Conservation (phyloP, 2,113 vertebrate genomes). For the Pagrus major region DNA sequence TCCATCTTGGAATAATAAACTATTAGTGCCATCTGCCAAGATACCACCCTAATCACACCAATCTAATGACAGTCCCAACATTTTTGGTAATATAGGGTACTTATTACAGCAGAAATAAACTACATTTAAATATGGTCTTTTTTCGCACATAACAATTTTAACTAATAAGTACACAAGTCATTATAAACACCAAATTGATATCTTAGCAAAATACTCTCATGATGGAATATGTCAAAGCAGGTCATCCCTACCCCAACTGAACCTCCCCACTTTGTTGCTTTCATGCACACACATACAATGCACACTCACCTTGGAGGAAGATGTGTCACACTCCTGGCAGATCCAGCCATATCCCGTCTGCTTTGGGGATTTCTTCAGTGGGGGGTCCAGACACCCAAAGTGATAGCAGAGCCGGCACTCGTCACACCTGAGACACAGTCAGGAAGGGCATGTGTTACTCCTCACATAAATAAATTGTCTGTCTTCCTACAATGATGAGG, state of each 20-base stretch:
- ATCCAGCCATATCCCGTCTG: conserved; percentile 99
- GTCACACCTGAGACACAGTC: conserved; percentile 90
- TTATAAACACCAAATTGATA: neutral
- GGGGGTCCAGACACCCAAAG: conserved; percentile 98
- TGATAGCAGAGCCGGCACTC: conserved; percentile 97
- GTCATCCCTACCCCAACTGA: neutral
- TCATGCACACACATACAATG: neutral
- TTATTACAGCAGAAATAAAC: neutral
- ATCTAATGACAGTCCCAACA: neutral
- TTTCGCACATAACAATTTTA: neutral
- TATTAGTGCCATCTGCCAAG: neutral
- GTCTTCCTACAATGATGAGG: conserved; percentile 15
- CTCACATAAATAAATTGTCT: conserved; percentile 34
- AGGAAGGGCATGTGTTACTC: conserved; percentile 58
- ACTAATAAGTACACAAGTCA: neutral
- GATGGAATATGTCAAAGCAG: neutral
- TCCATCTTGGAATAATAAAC: neutral
- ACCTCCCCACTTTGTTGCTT: neutral
- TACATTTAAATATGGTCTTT: neutral
- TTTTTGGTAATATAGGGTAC: neutral
- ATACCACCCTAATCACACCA: too few relatives aligned
- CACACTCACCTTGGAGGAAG: conserved; percentile 95
- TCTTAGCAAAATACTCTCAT: neutral
- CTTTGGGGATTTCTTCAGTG: conserved; percentile 99
- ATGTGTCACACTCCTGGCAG: conserved; percentile 98